A percentile compares a stretch with the other conserved stretches of the same genome.
These are phyloP conservation scores for Zaprionus gabonicus DNA, from an alignment of 1,140 invertebrate genomes.

Conservation along the genomic window DNA sequence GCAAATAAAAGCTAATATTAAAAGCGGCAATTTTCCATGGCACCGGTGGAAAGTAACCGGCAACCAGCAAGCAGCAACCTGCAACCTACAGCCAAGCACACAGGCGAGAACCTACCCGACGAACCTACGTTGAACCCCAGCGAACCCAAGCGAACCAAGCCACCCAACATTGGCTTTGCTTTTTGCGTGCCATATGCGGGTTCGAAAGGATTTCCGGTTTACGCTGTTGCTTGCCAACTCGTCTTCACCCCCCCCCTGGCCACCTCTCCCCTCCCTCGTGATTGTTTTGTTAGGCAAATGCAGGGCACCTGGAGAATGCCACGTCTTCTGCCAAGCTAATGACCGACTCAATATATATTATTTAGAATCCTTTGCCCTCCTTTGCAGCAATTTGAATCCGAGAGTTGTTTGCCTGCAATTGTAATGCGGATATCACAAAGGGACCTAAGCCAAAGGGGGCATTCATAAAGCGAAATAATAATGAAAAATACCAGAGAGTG, in stretches of 20 bases:
- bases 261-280: slow-evolving; percentile 37
- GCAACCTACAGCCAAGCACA: slow-evolving; percentile 4
- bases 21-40: slow-evolving; percentile 81
- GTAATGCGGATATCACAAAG: not conserved
- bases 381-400: not conserved
- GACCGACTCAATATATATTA: slow-evolving; percentile 69
- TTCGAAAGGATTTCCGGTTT: slow-evolving; percentile 81
- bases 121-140: not conserved
- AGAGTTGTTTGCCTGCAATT: not conserved
- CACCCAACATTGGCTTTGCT: slow-evolving; percentile 51
- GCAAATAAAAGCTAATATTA: slow-evolving; percentile 83
- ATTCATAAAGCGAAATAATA: not conserved
- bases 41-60: slow-evolving; percentile 31
- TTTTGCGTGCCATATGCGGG: slow-evolving; percentile 82
- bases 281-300: slow-evolving; percentile 77
- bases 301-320: slow-evolving; percentile 53
- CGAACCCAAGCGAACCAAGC: not conserved
- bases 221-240: slow-evolving; percentile 61
- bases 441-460: not conserved
- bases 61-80: slow-evolving; percentile 32
- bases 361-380: slow-evolving; percentile 41
- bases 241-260: not conserved
- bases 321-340: slow-evolving; percentile 58
- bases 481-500: not conserved
- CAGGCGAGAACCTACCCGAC: not conserved